Conservation (phyloP, 2,888 invertebrate species). For the Tachina grossa region DNA sequence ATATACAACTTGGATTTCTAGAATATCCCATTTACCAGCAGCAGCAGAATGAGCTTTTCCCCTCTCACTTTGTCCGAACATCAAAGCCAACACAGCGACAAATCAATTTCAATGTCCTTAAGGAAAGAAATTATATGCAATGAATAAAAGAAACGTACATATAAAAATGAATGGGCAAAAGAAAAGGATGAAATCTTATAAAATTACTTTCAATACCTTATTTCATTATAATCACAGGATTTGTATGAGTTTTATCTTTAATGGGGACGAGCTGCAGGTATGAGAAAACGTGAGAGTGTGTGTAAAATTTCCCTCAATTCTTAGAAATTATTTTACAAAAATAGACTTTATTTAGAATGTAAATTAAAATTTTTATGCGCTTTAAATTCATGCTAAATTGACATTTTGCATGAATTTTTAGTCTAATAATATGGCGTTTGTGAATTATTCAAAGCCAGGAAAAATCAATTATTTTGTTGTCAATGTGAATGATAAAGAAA, state of each 20-base stretch:
- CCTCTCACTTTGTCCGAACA: not conserved
- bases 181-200: slow-evolving; percentile 53
- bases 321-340: not conserved
- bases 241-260: slow-evolving; percentile 20
- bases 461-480: slow-evolving; percentile 14
- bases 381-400: slow-evolving; percentile 12
- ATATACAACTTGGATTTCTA: slow-evolving; percentile 39
- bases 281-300: not conserved
- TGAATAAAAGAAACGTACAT: not conserved
- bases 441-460: not conserved
- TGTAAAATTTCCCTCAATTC: not conserved
- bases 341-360: slow-evolving; percentile 6
- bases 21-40: slow-evolving; percentile 24
- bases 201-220: slow-evolving; percentile 58
- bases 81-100: slow-evolving; percentile 55
- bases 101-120: slow-evolving; percentile 65
- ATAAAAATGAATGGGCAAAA: not conserved
- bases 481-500: not conserved
- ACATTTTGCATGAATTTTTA: slow-evolving; percentile 25
- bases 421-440: not conserved
- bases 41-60: not conserved
- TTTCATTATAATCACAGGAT: slow-evolving; percentile 53
- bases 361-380: slow-evolving; percentile 27
- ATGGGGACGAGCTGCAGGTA: not conserved
- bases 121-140: slow-evolving; percentile 8